Conservation (phyloP, 2,113 vertebrate genomes). For the Rhinichthys klamathensis region DNA sequence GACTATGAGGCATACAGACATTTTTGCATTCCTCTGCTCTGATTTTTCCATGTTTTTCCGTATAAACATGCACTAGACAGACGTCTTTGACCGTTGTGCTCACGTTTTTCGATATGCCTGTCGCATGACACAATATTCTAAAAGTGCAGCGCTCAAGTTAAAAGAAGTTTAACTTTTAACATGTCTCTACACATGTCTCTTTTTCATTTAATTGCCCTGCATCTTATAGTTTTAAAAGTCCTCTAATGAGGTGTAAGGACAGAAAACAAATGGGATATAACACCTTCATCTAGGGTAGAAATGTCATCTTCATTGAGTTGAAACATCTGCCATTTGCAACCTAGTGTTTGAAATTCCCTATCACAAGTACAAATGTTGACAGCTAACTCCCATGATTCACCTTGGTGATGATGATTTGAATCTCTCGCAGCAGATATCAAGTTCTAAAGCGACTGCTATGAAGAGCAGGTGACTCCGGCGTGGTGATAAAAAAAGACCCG, state of each 20-base stretch:
- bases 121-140: too few relatives aligned
- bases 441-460: constrained; percentile 40
- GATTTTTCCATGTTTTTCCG: neutral
- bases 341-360: constrained; percentile 5
- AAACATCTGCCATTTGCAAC: constrained; percentile 26
- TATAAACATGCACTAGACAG: neutral
- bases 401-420: constrained; percentile 33
- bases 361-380: constrained; percentile 48
- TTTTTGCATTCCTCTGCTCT: neutral
- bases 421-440: constrained; percentile 39
- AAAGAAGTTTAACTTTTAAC: neutral
- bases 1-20: neutral
- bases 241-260: neutral
- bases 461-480: constrained; percentile 36
- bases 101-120: neutral
- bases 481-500: constrained; percentile 23
- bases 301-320: neutral
- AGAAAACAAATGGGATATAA: neutral
- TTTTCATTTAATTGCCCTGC: neutral
- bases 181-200: neutral
- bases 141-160: neutral
- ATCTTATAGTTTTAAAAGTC: neutral
- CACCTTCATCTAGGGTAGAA: neutral
- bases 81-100: neutral
- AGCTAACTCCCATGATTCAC: constrained; percentile 15